Evolutionary conservation across 2,113 vertebrate species (phyloP), one percentile per base, ranked within the genome.

Genomic region (Myrmecophaga tridactyla): DNA sequence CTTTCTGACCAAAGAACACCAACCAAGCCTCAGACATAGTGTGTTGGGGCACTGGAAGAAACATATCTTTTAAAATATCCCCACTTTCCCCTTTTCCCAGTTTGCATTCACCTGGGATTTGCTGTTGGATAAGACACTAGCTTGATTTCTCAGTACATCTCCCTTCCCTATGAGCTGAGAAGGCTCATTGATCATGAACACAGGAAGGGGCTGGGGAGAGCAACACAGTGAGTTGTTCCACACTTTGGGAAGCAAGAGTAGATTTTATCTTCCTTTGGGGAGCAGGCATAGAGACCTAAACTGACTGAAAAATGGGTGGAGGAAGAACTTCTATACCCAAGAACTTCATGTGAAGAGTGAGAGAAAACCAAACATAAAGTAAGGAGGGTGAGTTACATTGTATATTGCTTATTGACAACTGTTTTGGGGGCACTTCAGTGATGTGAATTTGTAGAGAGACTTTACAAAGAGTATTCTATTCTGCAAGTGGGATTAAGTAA

Each of bases 361-460:
- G 72, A 94, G 58, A 94, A 88, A 96, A 88, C 29, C 60, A 96
- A 89, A 41, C 70, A 34, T 77, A 88, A 95, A 96, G 92, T 87
- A 51, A 94, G 65, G 85, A 85, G 53, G 58, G 65, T 84, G 51
- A 93, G 83, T 93, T 92, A 90, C 80, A 34, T 63, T 90, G 25
- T 87, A 4, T 81, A 73, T 92, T 95, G 75, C 76, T 94, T 95
- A n/a, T 56, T 94, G 89, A 89, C 84, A 82, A 9, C 25, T 81
- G 46, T 88, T 94, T 86, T 65, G 46, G 67, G 87, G 69, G 29
- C 51, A 85, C 36, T 73, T 90, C 7, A 86, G 53, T 80, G 56
- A 56, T 63, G 17, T 20, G 62, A 36, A 86, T 92, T 92, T 69
- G 48, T 85, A 92, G 76, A 73, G 41, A 84, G 27, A 86, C 41